Evolutionary conservation across 2,888 invertebrate species (phyloP).

Genomic region (Metacarcinus magister): DNA sequence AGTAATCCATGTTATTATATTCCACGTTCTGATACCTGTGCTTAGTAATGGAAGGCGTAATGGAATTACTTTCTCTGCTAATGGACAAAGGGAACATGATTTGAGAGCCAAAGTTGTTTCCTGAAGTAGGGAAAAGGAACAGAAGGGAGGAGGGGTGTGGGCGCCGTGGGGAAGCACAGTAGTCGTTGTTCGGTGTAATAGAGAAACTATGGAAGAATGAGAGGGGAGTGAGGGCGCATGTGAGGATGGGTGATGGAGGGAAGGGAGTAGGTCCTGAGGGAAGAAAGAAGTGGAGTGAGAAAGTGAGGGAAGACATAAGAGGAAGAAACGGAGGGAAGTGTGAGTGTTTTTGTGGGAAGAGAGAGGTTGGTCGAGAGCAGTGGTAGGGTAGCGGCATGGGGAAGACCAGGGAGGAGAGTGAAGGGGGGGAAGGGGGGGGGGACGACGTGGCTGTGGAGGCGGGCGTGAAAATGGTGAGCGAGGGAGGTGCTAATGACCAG

Average conservation of each 20-base stretch:
- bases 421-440: neutral
- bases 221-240: neutral
- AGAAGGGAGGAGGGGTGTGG: neutral
- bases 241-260: neutral
- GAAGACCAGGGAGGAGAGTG: neutral
- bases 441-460: neutral
- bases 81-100: neutral
- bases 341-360: neutral
- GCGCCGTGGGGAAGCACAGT: neutral
- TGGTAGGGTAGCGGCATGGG: neutral
- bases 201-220: neutral
- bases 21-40: neutral
- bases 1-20: neutral
- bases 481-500: conserved; percentile 16
- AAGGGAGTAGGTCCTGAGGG: neutral
- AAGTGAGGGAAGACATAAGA: neutral
- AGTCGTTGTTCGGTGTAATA: neutral
- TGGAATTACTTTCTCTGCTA: neutral
- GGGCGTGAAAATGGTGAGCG: neutral
- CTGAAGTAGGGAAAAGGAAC: neutral
- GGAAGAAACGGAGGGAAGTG: neutral
- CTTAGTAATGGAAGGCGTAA: conserved; percentile 3
- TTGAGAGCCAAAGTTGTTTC: neutral
- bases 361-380: neutral
- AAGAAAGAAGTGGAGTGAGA: neutral